Conservation (phyloP, 2,797 vertebrate genomes). For the Acropternis orthonyx region DNA sequence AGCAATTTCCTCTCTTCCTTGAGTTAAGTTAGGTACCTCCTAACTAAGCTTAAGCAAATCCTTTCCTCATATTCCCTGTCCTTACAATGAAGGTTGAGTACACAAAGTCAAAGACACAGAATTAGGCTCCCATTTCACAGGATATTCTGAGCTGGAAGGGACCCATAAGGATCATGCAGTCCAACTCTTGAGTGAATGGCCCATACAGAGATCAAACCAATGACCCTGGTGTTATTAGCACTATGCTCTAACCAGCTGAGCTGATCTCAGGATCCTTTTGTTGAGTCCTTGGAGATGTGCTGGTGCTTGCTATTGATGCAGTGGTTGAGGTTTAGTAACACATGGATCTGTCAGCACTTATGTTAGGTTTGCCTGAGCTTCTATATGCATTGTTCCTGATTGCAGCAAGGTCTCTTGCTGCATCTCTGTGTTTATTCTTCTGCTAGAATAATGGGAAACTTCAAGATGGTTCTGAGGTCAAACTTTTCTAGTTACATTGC, state of each 20-base stretch:
- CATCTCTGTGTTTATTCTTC: neutral
- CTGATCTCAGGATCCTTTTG: neutral
- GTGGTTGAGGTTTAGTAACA: neutral
- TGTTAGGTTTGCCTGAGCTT: neutral
- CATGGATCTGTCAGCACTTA: neutral
- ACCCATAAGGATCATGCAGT: neutral
- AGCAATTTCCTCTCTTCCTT: neutral
- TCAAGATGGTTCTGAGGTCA: neutral
- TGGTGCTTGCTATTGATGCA: fast-evolving
- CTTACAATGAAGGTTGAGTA: neutral
- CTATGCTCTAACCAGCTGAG: neutral
- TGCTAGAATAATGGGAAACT: neutral
- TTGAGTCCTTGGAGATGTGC: neutral
- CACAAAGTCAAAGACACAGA: neutral
- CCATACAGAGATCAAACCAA: neutral
- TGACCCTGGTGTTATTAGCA: neutral
- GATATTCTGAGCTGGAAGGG: neutral
- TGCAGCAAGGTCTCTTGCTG: fast-evolving
- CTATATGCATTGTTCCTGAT: neutral
- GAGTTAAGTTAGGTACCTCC: too few species aligned
- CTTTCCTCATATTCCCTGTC: neutral
- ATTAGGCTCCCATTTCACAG: neutral
- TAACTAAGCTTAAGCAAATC: neutral
- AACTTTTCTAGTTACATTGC: neutral
- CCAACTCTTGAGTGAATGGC: neutral